Conservation (phyloP, 1,140 invertebrate species). For the Aphelenchoides fujianensis region DNA sequence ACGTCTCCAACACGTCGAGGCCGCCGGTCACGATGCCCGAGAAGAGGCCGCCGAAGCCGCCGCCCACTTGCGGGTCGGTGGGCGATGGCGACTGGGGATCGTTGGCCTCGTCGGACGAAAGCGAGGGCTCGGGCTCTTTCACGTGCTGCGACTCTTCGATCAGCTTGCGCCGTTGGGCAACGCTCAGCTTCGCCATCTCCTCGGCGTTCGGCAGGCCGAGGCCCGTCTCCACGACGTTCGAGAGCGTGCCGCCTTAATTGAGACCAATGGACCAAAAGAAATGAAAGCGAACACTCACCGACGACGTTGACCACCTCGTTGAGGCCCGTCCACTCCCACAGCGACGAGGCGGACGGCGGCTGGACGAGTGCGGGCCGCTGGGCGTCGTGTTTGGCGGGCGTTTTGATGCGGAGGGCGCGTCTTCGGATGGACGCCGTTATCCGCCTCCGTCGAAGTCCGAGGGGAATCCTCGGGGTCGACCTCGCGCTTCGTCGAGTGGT, state of each 20-base stretch:
- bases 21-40: slow-evolving; percentile 47
- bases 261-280: slow-evolving; percentile 11
- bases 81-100: background rate
- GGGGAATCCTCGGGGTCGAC: background rate
- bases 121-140: slow-evolving; percentile 44
- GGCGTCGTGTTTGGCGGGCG: background rate
- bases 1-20: slow-evolving; percentile 46
- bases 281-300: slow-evolving; percentile 31
- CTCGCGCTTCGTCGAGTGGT: background rate
- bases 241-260: slow-evolving; percentile 46
- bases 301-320: slow-evolving; percentile 46
- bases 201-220: slow-evolving; percentile 48
- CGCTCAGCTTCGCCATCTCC: slow-evolving; percentile 37
- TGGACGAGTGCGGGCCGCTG: background rate
- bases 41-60: slow-evolving; percentile 46
- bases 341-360: no score
- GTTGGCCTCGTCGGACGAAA: slow-evolving; percentile 39
- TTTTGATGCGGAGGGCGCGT: background rate
- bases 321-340: slow-evolving; percentile 50
- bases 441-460: background rate
- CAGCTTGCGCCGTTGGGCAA: slow-evolving; percentile 38
- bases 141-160: slow-evolving; percentile 43
- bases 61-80: background rate
- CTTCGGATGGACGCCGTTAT: background rate
- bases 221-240: slow-evolving; percentile 48